phyloP scores from a whole-genome alignment of 1,140 invertebrate species.

The Carcinoscorpius rotundicauda region DNA sequence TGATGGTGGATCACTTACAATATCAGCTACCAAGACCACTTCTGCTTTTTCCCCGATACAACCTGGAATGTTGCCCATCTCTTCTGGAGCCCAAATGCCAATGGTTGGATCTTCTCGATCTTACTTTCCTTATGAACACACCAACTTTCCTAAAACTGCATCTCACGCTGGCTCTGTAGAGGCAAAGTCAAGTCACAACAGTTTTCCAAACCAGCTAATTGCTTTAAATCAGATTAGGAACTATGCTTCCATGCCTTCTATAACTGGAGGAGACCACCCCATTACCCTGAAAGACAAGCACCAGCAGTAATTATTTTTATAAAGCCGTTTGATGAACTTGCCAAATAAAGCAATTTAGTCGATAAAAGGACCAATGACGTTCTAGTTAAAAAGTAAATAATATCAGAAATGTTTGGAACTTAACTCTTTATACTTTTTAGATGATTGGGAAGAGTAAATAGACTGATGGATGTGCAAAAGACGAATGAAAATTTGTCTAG shows the following conservation, averaged over 20 bases:
- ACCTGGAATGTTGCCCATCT: conserved; percentile 16
- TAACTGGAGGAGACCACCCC: conserved; percentile 34
- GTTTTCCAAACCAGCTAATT: conserved; percentile 85
- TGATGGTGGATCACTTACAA: no score
- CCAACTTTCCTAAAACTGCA: conserved; percentile 51
- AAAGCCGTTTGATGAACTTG: no score
- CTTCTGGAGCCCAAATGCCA: conserved; percentile 9
- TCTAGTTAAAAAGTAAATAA: no score
- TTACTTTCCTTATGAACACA: conserved; percentile 81
- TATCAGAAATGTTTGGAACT: no score
- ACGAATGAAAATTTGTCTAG: no score
- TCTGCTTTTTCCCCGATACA: conserved; percentile 67
- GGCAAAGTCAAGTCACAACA: conserved; percentile 40
- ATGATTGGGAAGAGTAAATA: no score
- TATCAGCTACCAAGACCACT: neutral
- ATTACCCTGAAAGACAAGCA: conserved; percentile 42
- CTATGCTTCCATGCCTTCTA: conserved; percentile 78
- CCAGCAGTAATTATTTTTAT: neutral
- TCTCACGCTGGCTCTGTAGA: conserved; percentile 3
- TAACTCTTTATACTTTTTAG: no score
- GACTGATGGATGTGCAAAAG: no score
- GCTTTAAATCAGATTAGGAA: conserved; percentile 92
- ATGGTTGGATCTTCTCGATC: conserved; percentile 24
- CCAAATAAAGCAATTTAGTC: no score
- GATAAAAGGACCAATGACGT: no score